phyloP scores from a whole-genome alignment of 2,888 invertebrate species.

The Perizoma affinitatum region DNA sequence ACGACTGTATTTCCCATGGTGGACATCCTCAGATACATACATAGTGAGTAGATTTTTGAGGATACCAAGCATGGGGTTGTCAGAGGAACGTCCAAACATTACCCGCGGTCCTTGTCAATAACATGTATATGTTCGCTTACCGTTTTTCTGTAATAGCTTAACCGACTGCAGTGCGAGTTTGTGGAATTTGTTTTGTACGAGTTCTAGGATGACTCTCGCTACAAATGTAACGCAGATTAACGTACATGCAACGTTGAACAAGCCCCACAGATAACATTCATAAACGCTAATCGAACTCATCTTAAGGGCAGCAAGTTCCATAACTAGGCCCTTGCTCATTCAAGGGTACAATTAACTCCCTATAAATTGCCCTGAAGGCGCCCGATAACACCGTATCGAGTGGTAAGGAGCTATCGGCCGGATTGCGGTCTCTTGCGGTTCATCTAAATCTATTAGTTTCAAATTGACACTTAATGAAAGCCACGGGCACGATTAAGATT shows the following conservation, averaged over 20 bases:
- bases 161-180: no score
- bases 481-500: slow-evolving; percentile 31
- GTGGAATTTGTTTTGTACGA: no score
- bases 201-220: no score
- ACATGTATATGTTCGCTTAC: background rate
- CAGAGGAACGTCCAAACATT: no score
- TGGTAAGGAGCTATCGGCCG: slow-evolving; percentile 73
- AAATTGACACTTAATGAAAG: slow-evolving; percentile 29
- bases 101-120: no score
- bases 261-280: slow-evolving; percentile 30
- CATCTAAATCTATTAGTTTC: slow-evolving; percentile 53
- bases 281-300: slow-evolving; percentile 39
- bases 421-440: slow-evolving; percentile 62
- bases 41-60: no score
- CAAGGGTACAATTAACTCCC: slow-evolving; percentile 74
- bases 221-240: slow-evolving; percentile 6
- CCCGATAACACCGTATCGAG: slow-evolving; percentile 78
- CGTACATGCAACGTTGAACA: slow-evolving; percentile 16
- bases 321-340: slow-evolving; percentile 48
- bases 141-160: background rate
- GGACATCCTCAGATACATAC: no score
- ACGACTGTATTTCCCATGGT: no score
- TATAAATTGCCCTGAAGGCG: slow-evolving; percentile 70
- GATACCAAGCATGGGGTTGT: no score
- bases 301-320: slow-evolving; percentile 34